phyloP scores from a whole-genome alignment of 2,113 vertebrate species.

The Rissa tridactyla region DNA sequence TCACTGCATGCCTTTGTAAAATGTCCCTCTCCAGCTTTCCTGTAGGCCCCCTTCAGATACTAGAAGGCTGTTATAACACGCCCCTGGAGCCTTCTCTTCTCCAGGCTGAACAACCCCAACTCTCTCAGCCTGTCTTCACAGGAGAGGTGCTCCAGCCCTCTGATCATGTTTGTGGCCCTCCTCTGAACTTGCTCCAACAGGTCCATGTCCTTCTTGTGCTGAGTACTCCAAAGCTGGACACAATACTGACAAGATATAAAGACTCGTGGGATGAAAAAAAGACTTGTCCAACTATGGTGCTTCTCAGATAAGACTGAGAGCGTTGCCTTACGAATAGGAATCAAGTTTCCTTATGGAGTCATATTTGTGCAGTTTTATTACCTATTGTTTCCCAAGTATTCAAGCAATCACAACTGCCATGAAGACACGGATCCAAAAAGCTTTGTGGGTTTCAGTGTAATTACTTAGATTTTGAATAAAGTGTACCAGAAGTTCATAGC shows the following conservation, averaged over 20 bases:
- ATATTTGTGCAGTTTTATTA: not conserved
- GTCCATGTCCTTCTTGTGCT: not conserved
- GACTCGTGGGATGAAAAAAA: not conserved
- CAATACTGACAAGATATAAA: not conserved
- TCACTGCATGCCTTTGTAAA: not conserved
- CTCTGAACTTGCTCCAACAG: not conserved
- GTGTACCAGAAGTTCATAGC: not conserved
- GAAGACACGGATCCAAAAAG: not conserved
- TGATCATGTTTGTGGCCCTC: not conserved
- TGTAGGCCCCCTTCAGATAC: not conserved
- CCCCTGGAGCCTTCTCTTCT: not conserved
- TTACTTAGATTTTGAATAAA: not conserved
- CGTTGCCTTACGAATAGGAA: not conserved
- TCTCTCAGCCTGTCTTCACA: not conserved
- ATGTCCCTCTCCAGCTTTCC: not conserved
- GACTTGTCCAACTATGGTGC: not conserved
- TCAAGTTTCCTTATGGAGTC: not conserved
- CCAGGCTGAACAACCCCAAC: not conserved
- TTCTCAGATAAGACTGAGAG: not conserved
- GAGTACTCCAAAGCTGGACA: not conserved
- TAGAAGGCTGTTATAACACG: not conserved
- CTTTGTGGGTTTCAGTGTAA: not conserved
- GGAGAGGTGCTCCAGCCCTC: not conserved
- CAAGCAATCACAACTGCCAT: not conserved
- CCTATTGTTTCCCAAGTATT: constrained; percentile 17